Base-by-base conservation (phyloP, 1,140 invertebrate species). In the Drosophila pseudoobscura region DNA sequence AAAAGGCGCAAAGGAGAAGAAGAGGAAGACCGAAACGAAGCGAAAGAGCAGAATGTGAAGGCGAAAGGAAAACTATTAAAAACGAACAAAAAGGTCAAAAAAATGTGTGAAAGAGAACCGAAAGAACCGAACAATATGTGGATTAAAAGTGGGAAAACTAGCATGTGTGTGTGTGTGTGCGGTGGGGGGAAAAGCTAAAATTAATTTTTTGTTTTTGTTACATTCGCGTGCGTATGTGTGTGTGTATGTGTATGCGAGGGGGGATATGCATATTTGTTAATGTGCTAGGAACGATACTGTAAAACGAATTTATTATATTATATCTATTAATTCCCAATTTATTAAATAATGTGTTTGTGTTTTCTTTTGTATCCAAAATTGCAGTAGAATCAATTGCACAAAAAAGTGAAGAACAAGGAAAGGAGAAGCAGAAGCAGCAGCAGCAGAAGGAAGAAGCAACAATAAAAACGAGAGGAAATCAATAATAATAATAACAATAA, bases 171-270 rank as follows among this genome's bases (percentile, higher is more conserved):
- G 62, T 45, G 63, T 43, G 24, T 31, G 31, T 31, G 60, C 43
- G 66, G 52, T 50, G 68, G 69, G 63, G 69, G 70, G 65, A 87
- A 87, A 87, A 85, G 83, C 78, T 88, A 88, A 88, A 87, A 88
- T 88, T 82, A 87, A 87, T 73, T 87, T 83, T 88, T 83, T 87
- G 79, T 87, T 87, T 78, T 88, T 87, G 75, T 87, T 88, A 62
- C 57, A 87, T 56, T 62, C 59, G 78, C 65, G 79, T 60, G 46
- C 46, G 60, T 44, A 45, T 41, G 52, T 39, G 64, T 41, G 52
- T n/a, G 60, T 20, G 17, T 44, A 64, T 31, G n/a, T 58, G 56
- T 51, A 61, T 50, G 57, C 39, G 3, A 45, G 15, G 56, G 22
- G 29, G 35, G 7, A 41, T 17, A 29, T 39, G 31, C 8, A 35